Conservation (phyloP, 2,113 vertebrate genomes). For the Lycocorax pyrrhopterus region DNA sequence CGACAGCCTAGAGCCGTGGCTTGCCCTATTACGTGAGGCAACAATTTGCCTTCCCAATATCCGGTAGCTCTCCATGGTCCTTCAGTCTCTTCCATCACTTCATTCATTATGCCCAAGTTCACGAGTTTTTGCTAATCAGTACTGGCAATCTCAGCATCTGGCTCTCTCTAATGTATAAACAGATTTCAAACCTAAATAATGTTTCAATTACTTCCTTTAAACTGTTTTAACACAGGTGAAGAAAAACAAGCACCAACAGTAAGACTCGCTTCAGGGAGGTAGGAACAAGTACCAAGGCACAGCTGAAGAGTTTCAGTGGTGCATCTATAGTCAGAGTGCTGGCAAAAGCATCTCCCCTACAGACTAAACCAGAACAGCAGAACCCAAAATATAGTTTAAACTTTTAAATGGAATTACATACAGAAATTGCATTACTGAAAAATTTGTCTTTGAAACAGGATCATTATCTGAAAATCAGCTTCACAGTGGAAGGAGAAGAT, state of each 20-base stretch:
- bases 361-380: not conserved
- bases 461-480: not conserved
- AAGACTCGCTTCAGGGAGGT: not conserved
- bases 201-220: not conserved
- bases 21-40: not conserved
- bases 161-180: not conserved
- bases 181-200: not conserved
- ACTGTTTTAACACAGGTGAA: not conserved
- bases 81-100: not conserved
- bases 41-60: not conserved
- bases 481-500: not conserved
- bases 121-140: not conserved
- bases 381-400: not conserved
- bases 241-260: not conserved
- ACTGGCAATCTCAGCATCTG: not conserved
- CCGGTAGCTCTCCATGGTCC: slow-evolving; percentile 36
- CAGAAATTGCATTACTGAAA: not conserved
- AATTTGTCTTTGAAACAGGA: not conserved
- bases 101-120: not conserved
- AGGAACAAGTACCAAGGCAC: not conserved
- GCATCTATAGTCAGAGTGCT: not conserved
- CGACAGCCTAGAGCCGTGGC: not conserved
- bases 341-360: not conserved
- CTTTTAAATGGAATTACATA: not conserved
- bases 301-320: not conserved